Percentiles rank a stretch among this genome's conserved stretches.
These are phyloP conservation scores for Drosophila subquinaria DNA, from an alignment of 2,888 invertebrate genomes.

Conservation along the genomic window DNA sequence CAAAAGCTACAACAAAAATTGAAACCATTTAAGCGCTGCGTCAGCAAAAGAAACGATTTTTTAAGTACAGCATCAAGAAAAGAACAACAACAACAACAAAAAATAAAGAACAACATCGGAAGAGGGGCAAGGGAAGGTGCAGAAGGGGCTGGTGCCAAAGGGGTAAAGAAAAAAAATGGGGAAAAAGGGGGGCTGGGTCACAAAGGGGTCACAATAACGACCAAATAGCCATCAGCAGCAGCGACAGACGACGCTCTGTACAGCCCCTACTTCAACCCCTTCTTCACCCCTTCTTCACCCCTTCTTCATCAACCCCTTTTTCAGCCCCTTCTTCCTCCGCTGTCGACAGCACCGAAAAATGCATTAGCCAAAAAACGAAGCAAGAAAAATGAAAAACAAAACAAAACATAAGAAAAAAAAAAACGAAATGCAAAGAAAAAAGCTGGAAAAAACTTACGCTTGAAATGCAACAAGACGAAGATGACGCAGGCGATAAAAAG, in stretches of 20 bases:
- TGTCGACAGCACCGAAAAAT: constrained; percentile 49
- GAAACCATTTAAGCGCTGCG: constrained; percentile 56
- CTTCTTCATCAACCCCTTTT: no score
- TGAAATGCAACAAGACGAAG: constrained; percentile 48
- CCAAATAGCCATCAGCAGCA: constrained; percentile 64
- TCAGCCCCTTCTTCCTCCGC: constrained; percentile 1
- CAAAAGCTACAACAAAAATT: neutral
- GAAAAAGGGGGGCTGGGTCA: neutral
- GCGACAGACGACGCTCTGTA: constrained; percentile 15
- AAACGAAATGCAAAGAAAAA: neutral
- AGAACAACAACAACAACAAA: constrained; percentile 3
- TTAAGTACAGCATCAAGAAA: constrained; percentile 54
- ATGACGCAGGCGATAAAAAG: constrained; percentile 38
- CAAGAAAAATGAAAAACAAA: constrained; percentile 10
- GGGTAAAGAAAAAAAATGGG: neutral
- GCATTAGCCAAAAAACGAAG: constrained; percentile 39
- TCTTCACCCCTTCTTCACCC: no score
- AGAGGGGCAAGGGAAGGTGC: neutral
- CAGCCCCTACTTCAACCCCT: neutral
- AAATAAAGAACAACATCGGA: neutral
- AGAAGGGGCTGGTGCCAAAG: neutral
- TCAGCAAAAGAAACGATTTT: constrained; percentile 67
- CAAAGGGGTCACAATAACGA: constrained; percentile 59
- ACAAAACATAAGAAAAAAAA: neutral
- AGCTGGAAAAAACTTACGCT: constrained; percentile 28